These are phyloP conservation scores for Rhadinocentrus ornatus DNA, from an alignment of 2,797 vertebrate species.

Conservation along the genomic window DNA sequence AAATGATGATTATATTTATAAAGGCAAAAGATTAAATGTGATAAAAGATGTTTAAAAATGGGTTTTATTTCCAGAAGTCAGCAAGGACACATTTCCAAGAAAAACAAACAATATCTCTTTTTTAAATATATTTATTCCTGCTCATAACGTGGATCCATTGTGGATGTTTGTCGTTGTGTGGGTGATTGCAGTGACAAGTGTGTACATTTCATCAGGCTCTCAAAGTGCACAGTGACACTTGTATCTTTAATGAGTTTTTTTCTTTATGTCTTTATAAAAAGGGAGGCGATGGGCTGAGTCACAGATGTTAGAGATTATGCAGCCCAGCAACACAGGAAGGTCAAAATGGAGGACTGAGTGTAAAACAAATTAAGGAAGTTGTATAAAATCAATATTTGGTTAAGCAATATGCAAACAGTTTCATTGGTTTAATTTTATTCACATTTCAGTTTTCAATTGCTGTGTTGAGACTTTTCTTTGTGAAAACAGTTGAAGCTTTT, in stretches of 20 bases:
- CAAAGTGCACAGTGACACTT: conserved; percentile 12
- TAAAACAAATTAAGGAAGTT: conserved; percentile 7
- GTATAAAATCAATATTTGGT: conserved; percentile 18
- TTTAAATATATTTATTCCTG: conserved; percentile 44
- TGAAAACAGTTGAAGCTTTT: not conserved
- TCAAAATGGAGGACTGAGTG: conserved; percentile 41
- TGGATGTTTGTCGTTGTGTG: conserved; percentile 10
- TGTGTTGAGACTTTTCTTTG: conserved; percentile 12
- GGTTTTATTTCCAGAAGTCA: conserved; percentile 13
- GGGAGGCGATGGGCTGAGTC: conserved; percentile 8
- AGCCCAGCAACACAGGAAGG: conserved; percentile 34
- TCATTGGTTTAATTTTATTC: conserved; percentile 7
- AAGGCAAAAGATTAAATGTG: not conserved
- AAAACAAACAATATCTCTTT: conserved; percentile 9
- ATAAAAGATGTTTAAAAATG: not conserved
- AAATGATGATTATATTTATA: not conserved
- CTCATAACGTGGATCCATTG: conserved; percentile 1
- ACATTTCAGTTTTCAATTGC: not conserved
- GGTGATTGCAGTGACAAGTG: conserved; percentile 24
- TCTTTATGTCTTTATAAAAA: conserved; percentile 21
- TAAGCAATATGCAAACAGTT: conserved; percentile 2
- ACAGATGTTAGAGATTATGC: conserved; percentile 14
- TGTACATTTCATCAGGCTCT: conserved; percentile 6
- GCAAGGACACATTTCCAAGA: not conserved
- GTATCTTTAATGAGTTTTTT: conserved; percentile 2